Base-by-base conservation (phyloP, 2,113 vertebrate genomes). In the Caranx melampygus region DNA sequence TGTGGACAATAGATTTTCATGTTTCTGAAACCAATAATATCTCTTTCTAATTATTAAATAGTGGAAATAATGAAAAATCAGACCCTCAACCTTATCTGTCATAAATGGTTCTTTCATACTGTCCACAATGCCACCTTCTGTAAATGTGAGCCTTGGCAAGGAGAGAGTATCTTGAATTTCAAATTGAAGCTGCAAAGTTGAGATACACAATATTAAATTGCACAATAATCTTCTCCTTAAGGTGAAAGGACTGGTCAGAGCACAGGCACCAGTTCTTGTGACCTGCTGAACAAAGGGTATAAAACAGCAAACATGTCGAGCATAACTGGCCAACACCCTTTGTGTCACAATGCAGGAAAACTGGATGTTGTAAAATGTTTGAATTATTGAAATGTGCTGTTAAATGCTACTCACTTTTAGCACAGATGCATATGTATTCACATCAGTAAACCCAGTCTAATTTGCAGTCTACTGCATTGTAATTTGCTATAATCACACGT, bases 401-500 rank as follows among this genome's bases (percentile, higher is more conserved):
- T 52, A 60, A 61, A 73, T 78, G 64, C 47, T 45, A 44, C 18
- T 68, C 54, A 34, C 5, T 55, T n/a, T 74, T 67, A 3, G 0
- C n/a, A 66, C 47, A 45, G 47, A 71, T n/a, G 21, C 33, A 60
- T 65, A 26, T 78, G 73, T 35, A 81, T 65, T 82, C 59, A 77
- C 51, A 58, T 45, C 44, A 72, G 78, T 62, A 31, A 74, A 21
- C 52, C 18, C 18, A 0, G 18, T 60, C 67, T 79, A 77, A 86
- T 84, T 77, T 87, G 31, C 37, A 81, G 44, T 81, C 61, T 47
- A 72, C 55, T n/a, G 75, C 40, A 55, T 55, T 55, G 31, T 89
- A 84, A 84, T 86, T 75, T 84, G 42, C 83, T 72, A 47, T 82
- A 78, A 91, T 91, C 78, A 86, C 44, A 75, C 75, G 57, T 66